These are phyloP conservation scores for Phthorimaea operculella DNA, from an alignment of 1,140 invertebrate genomes.

Conservation along the genomic window DNA sequence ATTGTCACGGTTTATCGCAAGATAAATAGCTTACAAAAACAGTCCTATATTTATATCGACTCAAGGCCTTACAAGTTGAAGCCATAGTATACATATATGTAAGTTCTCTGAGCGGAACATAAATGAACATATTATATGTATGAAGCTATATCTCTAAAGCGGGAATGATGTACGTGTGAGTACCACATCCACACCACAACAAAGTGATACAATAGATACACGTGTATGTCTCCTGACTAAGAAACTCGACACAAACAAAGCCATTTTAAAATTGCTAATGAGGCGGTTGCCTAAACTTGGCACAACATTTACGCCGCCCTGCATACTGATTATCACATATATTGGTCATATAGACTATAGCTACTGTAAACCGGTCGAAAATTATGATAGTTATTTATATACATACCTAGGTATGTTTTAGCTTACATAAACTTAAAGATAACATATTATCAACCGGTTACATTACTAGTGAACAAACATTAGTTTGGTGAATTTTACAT, in stretches of 20 bases:
- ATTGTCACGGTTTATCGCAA: background rate
- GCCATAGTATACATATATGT: background rate
- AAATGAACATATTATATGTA: background rate
- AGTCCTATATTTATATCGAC: slow-evolving; percentile 1
- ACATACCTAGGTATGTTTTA: no score
- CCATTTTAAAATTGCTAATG: slow-evolving; percentile 52
- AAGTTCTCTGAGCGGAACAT: background rate
- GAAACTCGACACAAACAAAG: slow-evolving; percentile 40
- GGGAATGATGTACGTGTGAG: background rate
- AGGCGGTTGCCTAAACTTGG: slow-evolving; percentile 43
- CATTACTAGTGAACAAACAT: no score
- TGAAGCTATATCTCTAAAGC: background rate
- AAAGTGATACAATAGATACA: slow-evolving; percentile 26
- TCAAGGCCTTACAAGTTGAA: background rate
- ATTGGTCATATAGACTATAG: slow-evolving; percentile 16
- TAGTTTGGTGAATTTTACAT: no score
- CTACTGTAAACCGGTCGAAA: background rate
- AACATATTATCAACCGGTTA: no score
- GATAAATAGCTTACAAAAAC: background rate
- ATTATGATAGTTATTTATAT: no score
- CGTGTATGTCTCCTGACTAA: slow-evolving; percentile 23
- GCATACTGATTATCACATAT: slow-evolving; percentile 43
- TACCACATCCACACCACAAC: background rate
- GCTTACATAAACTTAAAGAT: no score
- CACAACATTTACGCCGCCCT: slow-evolving; percentile 27